Evolutionary conservation across 2,797 vertebrate species (phyloP).

Genomic region (Artibeus jamaicensis): DNA sequence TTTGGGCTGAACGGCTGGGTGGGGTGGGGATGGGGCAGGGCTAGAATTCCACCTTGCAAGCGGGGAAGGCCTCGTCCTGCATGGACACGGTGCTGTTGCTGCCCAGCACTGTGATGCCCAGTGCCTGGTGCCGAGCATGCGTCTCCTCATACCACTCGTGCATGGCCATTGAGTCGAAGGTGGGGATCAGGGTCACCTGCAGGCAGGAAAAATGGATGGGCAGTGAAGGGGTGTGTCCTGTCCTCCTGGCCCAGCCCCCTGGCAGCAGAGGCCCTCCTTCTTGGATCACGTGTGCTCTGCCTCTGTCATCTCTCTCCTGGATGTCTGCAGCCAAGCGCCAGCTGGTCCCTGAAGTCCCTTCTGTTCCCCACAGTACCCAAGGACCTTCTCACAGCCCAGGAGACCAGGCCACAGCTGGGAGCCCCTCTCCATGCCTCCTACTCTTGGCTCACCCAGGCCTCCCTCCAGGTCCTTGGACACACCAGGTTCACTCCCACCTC

Average conservation of each 20-base stretch:
- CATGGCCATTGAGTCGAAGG: slow-evolving; percentile 92
- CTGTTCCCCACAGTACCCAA: not conserved
- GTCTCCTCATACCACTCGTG: slow-evolving; percentile 95
- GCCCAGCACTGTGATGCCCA: slow-evolving; percentile 92
- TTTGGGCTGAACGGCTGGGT: not conserved
- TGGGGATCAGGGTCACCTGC: slow-evolving; percentile 94
- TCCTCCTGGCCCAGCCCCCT: not conserved
- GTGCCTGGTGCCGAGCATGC: slow-evolving; percentile 85
- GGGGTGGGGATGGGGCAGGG: rapidly evolving
- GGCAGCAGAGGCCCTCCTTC: not conserved
- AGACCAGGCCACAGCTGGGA: not conserved
- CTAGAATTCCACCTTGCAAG: slow-evolving; percentile 98
- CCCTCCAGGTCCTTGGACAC: not conserved
- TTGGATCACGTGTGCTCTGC: not conserved
- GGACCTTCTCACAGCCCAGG: too few species aligned
- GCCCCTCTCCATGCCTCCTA: not conserved
- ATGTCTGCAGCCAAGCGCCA: rapidly evolving
- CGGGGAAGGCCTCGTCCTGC: slow-evolving; percentile 96
- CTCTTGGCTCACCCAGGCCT: not conserved
- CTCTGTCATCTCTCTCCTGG: rapidly evolving
- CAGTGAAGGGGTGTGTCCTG: rapidly evolving
- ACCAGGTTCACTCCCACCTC: not conserved
- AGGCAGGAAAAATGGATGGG: not conserved
- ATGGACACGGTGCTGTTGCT: slow-evolving; percentile 97
- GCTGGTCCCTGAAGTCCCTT: not conserved